Base-by-base conservation (phyloP, 1,140 invertebrate genomes). In the Condylostylus longicornis region DNA sequence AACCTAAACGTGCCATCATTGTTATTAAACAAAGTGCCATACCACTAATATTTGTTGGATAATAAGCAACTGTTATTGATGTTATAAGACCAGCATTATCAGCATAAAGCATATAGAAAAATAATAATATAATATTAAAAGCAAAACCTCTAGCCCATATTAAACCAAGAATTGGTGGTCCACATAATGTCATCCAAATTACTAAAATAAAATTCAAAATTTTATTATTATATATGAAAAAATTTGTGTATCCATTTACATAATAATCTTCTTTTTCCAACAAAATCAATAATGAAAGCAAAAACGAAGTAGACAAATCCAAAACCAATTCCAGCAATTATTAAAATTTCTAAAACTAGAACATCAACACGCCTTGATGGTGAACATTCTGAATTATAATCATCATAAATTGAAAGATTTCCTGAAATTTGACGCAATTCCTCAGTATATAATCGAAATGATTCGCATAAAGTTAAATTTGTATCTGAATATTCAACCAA, bases 1-100 rank as follows among this genome's bases (percentile, higher is more conserved):
- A 53, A 2, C 63, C 63, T 10, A 66, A 30, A n/a, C 63, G 53
- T 5, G 62, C 65, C 22, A 52, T 49, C 54, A 64, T 63, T 47
- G 66, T 53, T 15, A 62, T 51, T 22, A 65, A 46, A 42, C 61
- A 62, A 46, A 66, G 54, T 31, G 63, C 64, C 62, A 65, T 65
- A 13, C 54, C 62, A 42, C 64, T 63, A 28, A 54, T 48, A 41
- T 63, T 42, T 3, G 62, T 64, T 5, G 63, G 63, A 41, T 60
- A 64, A 36, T 63, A 51, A 27, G 63, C 61, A 33, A 63, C 57
- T 12, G 61, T 48, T 5, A 57, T 53, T 27, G 61, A 54, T 40
- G 51, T 54, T 0, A 64, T 45, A 28, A 65, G 31, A 13, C 53
- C 54, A 14, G 60, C 59, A 19, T 59, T 59, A 15, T 58, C 51